These are phyloP conservation scores for Tetragonula carbonaria DNA, from an alignment of 2,888 invertebrate genomes.

Conservation along the genomic window DNA sequence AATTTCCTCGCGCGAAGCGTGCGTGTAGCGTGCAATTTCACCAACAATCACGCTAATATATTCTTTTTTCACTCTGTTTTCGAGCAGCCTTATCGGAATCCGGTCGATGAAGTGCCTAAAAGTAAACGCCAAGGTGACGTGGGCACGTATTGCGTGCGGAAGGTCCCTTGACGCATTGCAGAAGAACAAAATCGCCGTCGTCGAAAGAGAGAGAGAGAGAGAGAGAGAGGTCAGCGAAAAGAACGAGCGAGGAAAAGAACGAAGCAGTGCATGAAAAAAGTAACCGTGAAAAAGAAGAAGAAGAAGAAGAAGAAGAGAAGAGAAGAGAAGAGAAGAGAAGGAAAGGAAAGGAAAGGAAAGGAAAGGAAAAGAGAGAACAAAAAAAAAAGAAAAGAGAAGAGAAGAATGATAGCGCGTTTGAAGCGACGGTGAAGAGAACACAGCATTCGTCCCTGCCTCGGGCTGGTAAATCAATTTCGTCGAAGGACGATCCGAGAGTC, in stretches of 20 bases:
- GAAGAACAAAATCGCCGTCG: conserved; percentile 54
- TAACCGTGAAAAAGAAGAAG: neutral
- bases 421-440: neutral
- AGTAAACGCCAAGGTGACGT: neutral
- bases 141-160: conserved; percentile 36
- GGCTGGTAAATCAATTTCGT: conserved; percentile 60
- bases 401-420: conserved; percentile 5
- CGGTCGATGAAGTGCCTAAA: neutral
- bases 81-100: neutral
- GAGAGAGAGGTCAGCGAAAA: conserved; percentile 36
- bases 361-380: neutral
- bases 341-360: too few species aligned
- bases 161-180: conserved; percentile 62
- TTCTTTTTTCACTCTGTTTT: neutral
- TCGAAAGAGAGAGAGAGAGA: too few species aligned
- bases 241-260: conserved; percentile 12
- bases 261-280: neutral
- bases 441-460: conserved; percentile 4
- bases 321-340: neutral
- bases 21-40: neutral
- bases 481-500: conserved; percentile 66
- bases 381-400: conserved; percentile 10
- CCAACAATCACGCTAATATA: neutral
- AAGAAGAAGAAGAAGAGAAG: neutral
- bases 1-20: neutral